Evolutionary conservation across 2,888 invertebrate species (phyloP).

Genomic region (Halocaridina rubra): DNA sequence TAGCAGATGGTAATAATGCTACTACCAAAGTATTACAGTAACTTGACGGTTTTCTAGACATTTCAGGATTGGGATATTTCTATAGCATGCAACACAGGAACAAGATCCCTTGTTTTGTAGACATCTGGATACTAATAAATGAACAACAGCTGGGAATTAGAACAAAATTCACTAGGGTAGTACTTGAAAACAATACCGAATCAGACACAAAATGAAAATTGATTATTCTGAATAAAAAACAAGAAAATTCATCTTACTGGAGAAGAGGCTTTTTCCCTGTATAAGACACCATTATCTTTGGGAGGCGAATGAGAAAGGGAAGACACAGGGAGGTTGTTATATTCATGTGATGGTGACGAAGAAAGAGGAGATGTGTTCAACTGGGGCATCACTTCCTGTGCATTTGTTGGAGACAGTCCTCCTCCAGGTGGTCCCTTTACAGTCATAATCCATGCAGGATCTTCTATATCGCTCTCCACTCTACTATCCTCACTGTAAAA

Average conservation of each 20-base stretch:
- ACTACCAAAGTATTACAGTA: too few species aligned
- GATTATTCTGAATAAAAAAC: too few species aligned
- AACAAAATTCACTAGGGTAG: too few species aligned
- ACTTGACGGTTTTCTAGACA: too few species aligned
- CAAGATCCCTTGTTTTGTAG: too few species aligned
- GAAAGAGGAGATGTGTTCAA: conserved; percentile 19
- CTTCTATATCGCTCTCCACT: conserved; percentile 58
- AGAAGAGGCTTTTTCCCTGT: conserved; percentile 49
- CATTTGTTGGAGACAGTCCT: conserved; percentile 19
- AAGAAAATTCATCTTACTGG: conserved; percentile 19
- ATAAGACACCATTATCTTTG: conserved; percentile 44
- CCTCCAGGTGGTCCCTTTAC: conserved; percentile 53
- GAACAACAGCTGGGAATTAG: too few species aligned
- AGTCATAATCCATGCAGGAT: conserved; percentile 63
- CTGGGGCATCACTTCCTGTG: conserved; percentile 16
- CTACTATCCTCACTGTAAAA: conserved; percentile 57
- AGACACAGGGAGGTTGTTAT: conserved; percentile 26
- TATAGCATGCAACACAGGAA: too few species aligned
- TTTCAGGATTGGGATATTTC: too few species aligned
- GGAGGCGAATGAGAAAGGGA: conserved; percentile 45
- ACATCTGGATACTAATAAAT: too few species aligned
- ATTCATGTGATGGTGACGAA: conserved; percentile 22
- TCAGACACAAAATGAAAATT: too few species aligned
- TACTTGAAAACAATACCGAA: too few species aligned
- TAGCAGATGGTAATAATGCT: too few species aligned